Evolutionary conservation across 2,113 vertebrate genomes (phyloP).

Genomic region (Notechis scutatus): DNA sequence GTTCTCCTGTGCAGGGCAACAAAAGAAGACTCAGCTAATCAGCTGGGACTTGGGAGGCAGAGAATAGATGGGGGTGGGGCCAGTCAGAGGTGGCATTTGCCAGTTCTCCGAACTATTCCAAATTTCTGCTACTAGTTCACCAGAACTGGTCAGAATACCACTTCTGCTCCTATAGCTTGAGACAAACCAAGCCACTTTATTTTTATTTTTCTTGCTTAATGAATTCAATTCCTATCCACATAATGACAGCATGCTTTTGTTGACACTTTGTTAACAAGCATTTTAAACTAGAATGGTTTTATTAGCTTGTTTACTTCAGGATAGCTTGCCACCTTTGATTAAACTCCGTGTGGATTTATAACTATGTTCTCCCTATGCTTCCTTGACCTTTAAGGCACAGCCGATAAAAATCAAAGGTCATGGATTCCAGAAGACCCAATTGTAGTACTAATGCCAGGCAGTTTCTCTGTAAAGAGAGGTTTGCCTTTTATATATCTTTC

Average conservation of each 20-base stretch:
- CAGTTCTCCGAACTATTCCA: no score
- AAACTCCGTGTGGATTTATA: conserved; percentile 77
- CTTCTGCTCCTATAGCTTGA: conserved; percentile 50
- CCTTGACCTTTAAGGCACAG: conserved; percentile 74
- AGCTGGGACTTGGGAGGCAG: no score
- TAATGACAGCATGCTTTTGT: conserved; percentile 58
- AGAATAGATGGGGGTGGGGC: no score
- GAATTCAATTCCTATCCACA: conserved; percentile 68
- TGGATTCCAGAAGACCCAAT: conserved; percentile 62
- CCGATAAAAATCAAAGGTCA: conserved; percentile 74
- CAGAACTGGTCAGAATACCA: no score
- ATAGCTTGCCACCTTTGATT: conserved; percentile 73
- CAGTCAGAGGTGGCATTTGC: no score
- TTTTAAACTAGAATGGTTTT: conserved; percentile 63
- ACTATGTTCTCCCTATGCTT: conserved; percentile 62
- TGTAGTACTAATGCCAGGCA: conserved; percentile 69
- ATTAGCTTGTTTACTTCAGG: conserved; percentile 71
- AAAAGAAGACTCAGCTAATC: no score
- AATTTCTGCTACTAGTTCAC: no score
- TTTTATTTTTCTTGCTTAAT: conserved; percentile 66
- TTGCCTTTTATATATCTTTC: conserved; percentile 41
- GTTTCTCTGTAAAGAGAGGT: conserved; percentile 49
- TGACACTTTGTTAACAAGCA: conserved; percentile 64
- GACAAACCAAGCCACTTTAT: conserved; percentile 56
- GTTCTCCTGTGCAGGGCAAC: no score